A percentile compares a stretch with the other conserved stretches of the same genome.
Evolutionary conservation across 2,888 invertebrate species (phyloP).

Genomic region (Tridacna gigas): DNA sequence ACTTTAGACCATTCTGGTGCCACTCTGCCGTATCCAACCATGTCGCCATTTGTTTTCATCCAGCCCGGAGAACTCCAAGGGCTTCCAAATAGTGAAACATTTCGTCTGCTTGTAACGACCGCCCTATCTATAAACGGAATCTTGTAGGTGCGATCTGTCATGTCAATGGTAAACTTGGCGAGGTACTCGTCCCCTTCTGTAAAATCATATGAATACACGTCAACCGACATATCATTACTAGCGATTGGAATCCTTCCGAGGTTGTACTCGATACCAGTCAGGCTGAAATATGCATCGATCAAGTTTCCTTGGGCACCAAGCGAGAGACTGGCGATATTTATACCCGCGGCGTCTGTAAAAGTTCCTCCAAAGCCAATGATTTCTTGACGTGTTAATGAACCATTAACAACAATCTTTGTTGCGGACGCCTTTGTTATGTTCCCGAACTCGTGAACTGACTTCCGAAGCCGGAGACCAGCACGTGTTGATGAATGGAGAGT

Average conservation of each 20-base stretch:
- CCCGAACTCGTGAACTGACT: conserved; percentile 21
- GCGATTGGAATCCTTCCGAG: conserved; percentile 93
- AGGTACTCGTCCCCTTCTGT: conserved; percentile 87
- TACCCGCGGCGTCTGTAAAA: conserved; percentile 90
- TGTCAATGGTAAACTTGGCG: conserved; percentile 51
- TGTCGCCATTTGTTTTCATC: conserved; percentile 55
- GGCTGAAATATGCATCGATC: conserved; percentile 86
- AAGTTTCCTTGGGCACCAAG: conserved; percentile 86
- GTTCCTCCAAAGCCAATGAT: conserved; percentile 95
- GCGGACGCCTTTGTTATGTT: not conserved
- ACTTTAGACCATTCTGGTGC: conserved; percentile 74
- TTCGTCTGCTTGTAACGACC: conserved; percentile 44
- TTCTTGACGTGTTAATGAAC: conserved; percentile 86
- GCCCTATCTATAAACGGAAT: conserved; percentile 51
- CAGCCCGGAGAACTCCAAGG: conserved; percentile 55
- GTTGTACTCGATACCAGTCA: conserved; percentile 90
- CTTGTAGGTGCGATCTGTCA: conserved; percentile 46
- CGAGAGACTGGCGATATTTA: conserved; percentile 90
- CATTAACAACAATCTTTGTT: conserved; percentile 24
- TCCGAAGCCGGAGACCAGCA: conserved; percentile 28
- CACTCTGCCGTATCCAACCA: conserved; percentile 72
- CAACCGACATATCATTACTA: conserved; percentile 94
- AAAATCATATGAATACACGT: conserved; percentile 92
- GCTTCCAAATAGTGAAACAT: conserved; percentile 46
- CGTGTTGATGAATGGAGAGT: conserved; percentile 19